phyloP scores from a whole-genome alignment of 2,113 vertebrate genomes.

The Recurvirostra avosetta region DNA sequence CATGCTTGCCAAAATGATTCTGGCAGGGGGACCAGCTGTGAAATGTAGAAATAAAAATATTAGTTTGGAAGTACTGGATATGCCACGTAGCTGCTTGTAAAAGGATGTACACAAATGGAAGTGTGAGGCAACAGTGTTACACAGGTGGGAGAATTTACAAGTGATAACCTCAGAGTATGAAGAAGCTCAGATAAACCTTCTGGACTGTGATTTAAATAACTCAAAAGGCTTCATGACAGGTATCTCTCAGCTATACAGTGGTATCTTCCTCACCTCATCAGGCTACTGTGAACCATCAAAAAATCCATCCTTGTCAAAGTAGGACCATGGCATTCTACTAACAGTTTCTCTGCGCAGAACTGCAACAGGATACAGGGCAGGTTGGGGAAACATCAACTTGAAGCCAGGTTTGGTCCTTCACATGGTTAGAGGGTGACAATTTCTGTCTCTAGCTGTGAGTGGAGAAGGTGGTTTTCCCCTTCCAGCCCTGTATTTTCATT shows the following conservation, averaged over 20 bases:
- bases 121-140: not conserved
- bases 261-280: not conserved
- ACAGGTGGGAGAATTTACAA: not conserved
- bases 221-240: not conserved
- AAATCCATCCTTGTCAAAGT: not conserved
- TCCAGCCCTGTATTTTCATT: not conserved
- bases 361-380: not conserved
- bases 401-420: not conserved
- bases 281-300: not conserved
- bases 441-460: not conserved
- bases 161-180: not conserved
- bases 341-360: not conserved
- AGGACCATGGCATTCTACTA: not conserved
- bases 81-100: not conserved
- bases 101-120: not conserved
- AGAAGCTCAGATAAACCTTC: not conserved
- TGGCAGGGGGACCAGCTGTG: conserved; percentile 7
- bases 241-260: not conserved
- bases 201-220: not conserved
- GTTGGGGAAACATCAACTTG: not conserved
- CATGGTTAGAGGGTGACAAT: not conserved
- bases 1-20: conserved; percentile 44
- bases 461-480: not conserved
- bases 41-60: conserved; percentile 46
- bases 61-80: not conserved